Conservation (phyloP, 2,888 invertebrate species). For the Acronicta psi region DNA sequence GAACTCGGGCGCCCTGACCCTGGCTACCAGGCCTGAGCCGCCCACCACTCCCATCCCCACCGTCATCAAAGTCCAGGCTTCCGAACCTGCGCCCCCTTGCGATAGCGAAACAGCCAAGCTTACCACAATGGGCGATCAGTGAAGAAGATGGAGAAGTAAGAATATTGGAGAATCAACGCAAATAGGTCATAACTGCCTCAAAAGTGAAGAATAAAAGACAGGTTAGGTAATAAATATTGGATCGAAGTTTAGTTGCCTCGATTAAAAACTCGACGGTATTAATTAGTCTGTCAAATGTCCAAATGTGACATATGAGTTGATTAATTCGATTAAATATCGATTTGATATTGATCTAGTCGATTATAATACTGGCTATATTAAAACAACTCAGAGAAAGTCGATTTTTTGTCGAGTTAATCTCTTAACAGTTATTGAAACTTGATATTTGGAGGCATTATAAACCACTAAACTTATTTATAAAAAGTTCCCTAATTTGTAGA, state of each 20-base stretch:
- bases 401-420: not conserved
- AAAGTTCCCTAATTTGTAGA: not conserved
- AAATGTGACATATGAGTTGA: not conserved
- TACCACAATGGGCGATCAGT: conserved; percentile 66
- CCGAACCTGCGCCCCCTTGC: conserved; percentile 77
- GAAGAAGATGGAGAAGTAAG: conserved; percentile 13
- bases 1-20: conserved; percentile 91
- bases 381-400: not conserved
- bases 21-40: conserved; percentile 73
- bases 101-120: conserved; percentile 83
- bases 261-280: not conserved
- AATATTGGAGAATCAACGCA: not conserved
- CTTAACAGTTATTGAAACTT: too few species aligned
- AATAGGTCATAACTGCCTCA: not conserved
- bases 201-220: not conserved
- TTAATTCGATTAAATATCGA: too few species aligned
- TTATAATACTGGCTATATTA: not conserved
- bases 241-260: not conserved
- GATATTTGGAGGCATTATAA: not conserved
- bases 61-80: conserved; percentile 62
- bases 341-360: too few species aligned
- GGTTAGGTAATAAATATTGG: not conserved
- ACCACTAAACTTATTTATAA: not conserved
- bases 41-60: conserved; percentile 63
- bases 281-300: not conserved